Evolutionary conservation across 1,140 invertebrate species (phyloP), one percentile per base, ranked within the genome.

Genomic region (Eubasilissa regina): DNA sequence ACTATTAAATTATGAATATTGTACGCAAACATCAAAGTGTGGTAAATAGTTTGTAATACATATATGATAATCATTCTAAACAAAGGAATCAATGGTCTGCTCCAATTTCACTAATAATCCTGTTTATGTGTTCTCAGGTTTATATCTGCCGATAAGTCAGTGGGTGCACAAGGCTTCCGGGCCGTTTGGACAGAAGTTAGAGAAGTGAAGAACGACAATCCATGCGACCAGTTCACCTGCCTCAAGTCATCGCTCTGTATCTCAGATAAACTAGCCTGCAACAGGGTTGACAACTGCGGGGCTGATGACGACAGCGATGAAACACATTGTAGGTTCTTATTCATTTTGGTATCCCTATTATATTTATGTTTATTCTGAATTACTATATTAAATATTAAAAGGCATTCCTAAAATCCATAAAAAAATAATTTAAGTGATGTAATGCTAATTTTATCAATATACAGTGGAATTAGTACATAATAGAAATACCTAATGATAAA

Each of bases 121-220:
- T 21, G 13, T n/a, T 60, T 0, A 8, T 64, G 11, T 64, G 11
- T 35, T 83, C 84, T 4, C 85, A 93, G 92, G 84, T 94, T 94
- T 85, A 92, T 93, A 81, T 92, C 92, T 81, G 92, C 92, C 75
- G 92, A 93, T 84, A 94, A 93, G 87, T 91, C 92, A 15, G 88
- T 87, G 83, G 87, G 88, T 86, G 83, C 88, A 76, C 90, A 93
- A 84, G 96, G 97, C 68, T 98, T 97, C 88, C 93, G 93, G 83
- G 95, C 95, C 25, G 92, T 96, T 60, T 97, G 96, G 96, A 97
- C 96, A 17, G 96, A 97, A 90, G 93, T 95, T 79, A 89, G 90
- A 79, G 91, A 89, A 58, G 89, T 90, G 10, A 68, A 48, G 25
- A 58, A 70, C 0, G 72, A 35, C 15, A 77, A 76, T 9, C 75